Conservation (phyloP, 2,888 invertebrate species). For the Drosophila mulleri region DNA sequence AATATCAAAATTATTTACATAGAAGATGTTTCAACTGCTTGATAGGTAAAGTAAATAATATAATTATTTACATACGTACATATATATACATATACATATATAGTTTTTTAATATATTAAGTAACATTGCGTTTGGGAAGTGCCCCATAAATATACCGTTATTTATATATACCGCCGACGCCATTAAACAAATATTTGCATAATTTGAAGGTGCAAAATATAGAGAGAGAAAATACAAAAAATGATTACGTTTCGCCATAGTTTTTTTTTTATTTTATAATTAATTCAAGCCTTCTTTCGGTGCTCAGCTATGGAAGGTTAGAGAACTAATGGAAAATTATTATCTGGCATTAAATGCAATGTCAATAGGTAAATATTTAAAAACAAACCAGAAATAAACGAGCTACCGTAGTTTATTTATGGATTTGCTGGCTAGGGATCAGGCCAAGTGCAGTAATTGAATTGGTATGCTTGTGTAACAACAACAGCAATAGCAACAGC, state of each 20-base stretch:
- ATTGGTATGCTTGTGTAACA: conserved; percentile 39
- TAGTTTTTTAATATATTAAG: background rate
- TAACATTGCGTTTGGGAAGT: conserved; percentile 29
- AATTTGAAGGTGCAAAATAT: conserved; percentile 41
- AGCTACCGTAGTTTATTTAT: conserved; percentile 46
- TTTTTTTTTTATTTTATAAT: conserved; percentile 21
- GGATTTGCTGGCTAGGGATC: conserved; percentile 49
- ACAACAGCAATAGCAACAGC: conserved; percentile 8
- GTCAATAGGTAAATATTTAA: conserved; percentile 58
- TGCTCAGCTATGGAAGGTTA: conserved; percentile 26
- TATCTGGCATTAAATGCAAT: conserved; percentile 54
- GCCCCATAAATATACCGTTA: conserved; percentile 18
- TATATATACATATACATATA: background rate
- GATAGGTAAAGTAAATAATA: conserved; percentile 23
- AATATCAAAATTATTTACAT: conserved; percentile 32
- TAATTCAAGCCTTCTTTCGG: conserved; percentile 49
- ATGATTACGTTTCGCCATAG: background rate
- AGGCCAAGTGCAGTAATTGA: conserved; percentile 56
- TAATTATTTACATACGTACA: background rate
- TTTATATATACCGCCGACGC: conserved; percentile 42
- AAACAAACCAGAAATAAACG: conserved; percentile 43
- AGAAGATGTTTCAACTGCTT: conserved; percentile 18
- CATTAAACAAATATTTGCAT: conserved; percentile 42
- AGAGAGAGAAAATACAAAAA: conserved; percentile 16
- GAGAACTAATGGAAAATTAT: conserved; percentile 35